These are phyloP conservation scores for Dynastes maya DNA, from an alignment of 2,888 invertebrate genomes.

Conservation along the genomic window DNA sequence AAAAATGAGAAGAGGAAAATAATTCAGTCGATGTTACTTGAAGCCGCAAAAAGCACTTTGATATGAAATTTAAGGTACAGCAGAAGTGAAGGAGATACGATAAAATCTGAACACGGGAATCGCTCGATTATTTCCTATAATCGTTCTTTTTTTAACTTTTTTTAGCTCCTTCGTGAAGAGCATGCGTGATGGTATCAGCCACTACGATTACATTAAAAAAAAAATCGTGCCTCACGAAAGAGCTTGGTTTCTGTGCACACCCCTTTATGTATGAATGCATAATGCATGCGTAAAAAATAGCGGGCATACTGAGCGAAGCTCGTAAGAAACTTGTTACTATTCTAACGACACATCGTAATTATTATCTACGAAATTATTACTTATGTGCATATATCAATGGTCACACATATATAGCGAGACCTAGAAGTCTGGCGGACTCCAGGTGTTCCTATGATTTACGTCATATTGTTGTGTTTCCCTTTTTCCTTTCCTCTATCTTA, in stretches of 20 bases:
- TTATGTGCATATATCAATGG: slow-evolving; percentile 25
- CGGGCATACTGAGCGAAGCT: not conserved
- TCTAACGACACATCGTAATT: slow-evolving; percentile 1
- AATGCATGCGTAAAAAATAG: not conserved
- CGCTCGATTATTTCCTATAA: slow-evolving; percentile 25
- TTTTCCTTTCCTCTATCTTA: slow-evolving; percentile 17
- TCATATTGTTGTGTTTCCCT: not conserved
- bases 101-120: slow-evolving; percentile 31
- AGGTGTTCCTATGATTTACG: slow-evolving; percentile 28
- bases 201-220: not conserved
- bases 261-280: not conserved
- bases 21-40: slow-evolving; percentile 3
- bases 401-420: not conserved
- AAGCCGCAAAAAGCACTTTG: slow-evolving; percentile 16
- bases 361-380: slow-evolving; percentile 19
- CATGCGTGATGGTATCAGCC: slow-evolving; percentile 21
- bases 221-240: slow-evolving; percentile 25
- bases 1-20: not conserved
- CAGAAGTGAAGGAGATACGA: slow-evolving; percentile 20
- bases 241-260: not conserved
- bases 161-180: slow-evolving; percentile 4
- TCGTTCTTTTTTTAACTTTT: not conserved
- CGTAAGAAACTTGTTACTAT: not conserved
- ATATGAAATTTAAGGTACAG: slow-evolving; percentile 35
- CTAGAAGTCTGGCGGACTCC: not conserved